Percentiles rank a stretch among this genome's conserved stretches.
phyloP scores from a whole-genome alignment of 2,888 invertebrate genomes.

The Idaea biselata region DNA sequence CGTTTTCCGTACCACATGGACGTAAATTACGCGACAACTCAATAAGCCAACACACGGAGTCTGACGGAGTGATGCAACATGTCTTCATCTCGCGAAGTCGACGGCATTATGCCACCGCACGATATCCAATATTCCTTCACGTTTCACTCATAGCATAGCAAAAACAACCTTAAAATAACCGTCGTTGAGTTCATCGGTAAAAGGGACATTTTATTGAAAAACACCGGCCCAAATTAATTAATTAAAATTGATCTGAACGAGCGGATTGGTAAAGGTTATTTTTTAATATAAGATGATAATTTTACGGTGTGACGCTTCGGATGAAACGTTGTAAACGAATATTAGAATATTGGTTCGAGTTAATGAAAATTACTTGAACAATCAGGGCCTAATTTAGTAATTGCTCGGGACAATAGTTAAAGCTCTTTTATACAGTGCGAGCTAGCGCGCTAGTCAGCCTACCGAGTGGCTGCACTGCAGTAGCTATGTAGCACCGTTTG shows the following conservation, averaged over 20 bases:
- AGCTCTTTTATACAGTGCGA: too few species aligned
- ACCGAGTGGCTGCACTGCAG: too few species aligned
- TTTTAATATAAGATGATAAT: neutral
- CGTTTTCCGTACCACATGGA: neutral
- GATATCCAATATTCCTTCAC: neutral
- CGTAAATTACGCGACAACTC: neutral
- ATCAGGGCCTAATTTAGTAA: too few species aligned
- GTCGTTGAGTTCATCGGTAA: neutral
- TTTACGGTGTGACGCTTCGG: neutral
- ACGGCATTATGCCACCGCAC: slow-evolving; percentile 2
- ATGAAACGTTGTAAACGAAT: neutral
- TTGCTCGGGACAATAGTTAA: too few species aligned
- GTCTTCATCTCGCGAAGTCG: neutral
- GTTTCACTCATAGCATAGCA: neutral
- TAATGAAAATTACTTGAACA: too few species aligned
- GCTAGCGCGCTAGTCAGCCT: too few species aligned
- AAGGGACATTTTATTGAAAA: neutral
- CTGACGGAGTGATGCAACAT: neutral
- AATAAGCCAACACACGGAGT: neutral
- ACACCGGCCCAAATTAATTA: neutral
- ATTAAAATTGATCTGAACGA: slow-evolving; percentile 1
- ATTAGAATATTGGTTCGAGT: too few species aligned
- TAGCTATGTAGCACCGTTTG: too few species aligned
- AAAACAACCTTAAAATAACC: neutral
- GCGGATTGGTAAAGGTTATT: neutral